Percentiles rank a stretch among this genome's conserved stretches.
These are phyloP conservation scores for Chymomyza caudatula DNA, from an alignment of 2,888 invertebrate genomes.

Conservation along the genomic window DNA sequence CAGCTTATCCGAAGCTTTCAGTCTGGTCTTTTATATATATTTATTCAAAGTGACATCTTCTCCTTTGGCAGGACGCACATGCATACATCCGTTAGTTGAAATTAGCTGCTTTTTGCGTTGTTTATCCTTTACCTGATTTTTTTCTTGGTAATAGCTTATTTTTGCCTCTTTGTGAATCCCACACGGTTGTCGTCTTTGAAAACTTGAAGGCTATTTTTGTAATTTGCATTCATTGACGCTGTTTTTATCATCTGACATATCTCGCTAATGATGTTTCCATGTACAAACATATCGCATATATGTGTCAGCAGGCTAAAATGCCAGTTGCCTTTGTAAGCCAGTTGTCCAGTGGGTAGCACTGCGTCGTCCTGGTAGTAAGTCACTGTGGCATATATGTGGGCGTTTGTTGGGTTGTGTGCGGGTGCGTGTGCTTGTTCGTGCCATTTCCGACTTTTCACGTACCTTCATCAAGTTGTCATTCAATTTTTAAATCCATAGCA, in stretches of 20 bases:
- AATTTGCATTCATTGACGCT: constrained; percentile 68
- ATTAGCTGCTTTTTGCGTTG: not conserved
- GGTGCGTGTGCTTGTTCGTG: constrained; percentile 38
- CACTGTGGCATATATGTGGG: constrained; percentile 1
- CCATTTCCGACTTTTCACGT: constrained; percentile 69
- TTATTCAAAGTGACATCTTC: not conserved
- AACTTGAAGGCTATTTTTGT: constrained; percentile 54
- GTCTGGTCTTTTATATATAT: not conserved
- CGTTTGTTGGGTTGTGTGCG: constrained; percentile 1
- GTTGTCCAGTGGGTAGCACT: constrained; percentile 45
- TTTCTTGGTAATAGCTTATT: not conserved
- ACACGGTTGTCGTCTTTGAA: constrained; percentile 47
- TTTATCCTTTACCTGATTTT: not conserved
- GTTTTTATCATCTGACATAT: constrained; percentile 29
- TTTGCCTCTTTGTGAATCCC: constrained; percentile 5
- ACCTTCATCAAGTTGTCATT: constrained; percentile 75
- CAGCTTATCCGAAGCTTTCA: not conserved
- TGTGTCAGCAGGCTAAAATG: constrained; percentile 58
- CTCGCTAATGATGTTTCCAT: constrained; percentile 14
- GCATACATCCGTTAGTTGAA: not conserved
- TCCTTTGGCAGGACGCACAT: not conserved
- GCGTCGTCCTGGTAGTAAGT: constrained; percentile 31
- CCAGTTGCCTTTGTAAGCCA: constrained; percentile 9
- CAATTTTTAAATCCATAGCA: constrained; percentile 72
- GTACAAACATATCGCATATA: constrained; percentile 17